Evolutionary conservation across 1,140 invertebrate species (phyloP).

Genomic region (Diabrotica undecimpunctata): DNA sequence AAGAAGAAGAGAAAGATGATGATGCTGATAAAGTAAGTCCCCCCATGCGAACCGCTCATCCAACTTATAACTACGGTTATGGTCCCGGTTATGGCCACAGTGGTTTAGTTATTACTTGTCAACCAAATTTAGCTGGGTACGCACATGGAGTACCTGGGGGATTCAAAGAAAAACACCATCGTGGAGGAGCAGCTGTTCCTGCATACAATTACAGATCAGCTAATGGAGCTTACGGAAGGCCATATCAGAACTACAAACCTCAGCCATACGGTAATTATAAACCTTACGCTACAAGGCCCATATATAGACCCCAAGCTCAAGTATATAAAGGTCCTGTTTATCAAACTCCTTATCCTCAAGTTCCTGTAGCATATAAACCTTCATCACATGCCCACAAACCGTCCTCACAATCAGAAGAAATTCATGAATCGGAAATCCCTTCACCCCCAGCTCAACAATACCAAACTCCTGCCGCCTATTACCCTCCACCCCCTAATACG

Average conservation of each 20-base stretch:
- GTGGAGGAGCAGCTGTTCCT: constrained; percentile 8
- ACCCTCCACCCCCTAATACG: constrained; percentile 9
- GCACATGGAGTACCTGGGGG: constrained; percentile 25
- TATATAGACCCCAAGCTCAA: constrained; percentile 18
- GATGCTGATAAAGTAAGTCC: too few relatives aligned
- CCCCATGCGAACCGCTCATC: too few relatives aligned
- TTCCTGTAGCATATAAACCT: constrained; percentile 7
- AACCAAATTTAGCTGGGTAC: constrained; percentile 44
- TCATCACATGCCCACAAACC: not conserved
- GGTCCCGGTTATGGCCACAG: constrained; percentile 28
- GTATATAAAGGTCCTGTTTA: constrained; percentile 3
- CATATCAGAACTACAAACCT: constrained; percentile 19
- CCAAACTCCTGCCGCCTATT: constrained; percentile 12
- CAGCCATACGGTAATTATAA: constrained; percentile 20
- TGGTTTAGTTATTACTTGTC: constrained; percentile 45
- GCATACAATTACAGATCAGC: constrained; percentile 27
- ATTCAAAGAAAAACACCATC: constrained; percentile 6
- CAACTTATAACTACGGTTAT: not conserved
- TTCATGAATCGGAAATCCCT: not conserved
- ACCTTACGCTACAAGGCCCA: constrained; percentile 10
- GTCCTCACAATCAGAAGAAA: too few relatives aligned
- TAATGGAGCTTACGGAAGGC: constrained; percentile 19
- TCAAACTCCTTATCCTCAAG: constrained; percentile 12
- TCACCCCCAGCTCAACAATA: constrained; percentile 13
- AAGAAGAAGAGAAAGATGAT: too few relatives aligned